phyloP scores from a whole-genome alignment of 2,888 invertebrate genomes.

The Elegia similella region DNA sequence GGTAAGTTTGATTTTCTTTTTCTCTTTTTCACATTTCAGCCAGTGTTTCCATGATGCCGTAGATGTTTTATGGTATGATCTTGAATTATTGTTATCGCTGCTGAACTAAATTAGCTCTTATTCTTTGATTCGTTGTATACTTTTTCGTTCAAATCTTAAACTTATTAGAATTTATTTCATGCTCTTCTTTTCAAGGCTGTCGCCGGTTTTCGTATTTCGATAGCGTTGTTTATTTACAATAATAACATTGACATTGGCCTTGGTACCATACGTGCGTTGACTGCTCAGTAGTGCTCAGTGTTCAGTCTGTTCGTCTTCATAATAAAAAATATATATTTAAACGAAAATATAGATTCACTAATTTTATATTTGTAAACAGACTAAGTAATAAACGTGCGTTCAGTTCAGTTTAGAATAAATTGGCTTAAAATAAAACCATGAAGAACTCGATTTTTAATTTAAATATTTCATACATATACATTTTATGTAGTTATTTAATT shows the following conservation, averaged over 20 bases:
- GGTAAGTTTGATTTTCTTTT: background rate
- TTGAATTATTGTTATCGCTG: background rate
- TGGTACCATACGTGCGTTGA: background rate
- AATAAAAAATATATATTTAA: too few relatives aligned
- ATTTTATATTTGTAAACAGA: too few relatives aligned
- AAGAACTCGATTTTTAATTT: too few relatives aligned
- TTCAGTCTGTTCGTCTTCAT: too few relatives aligned
- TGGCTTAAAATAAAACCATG: too few relatives aligned
- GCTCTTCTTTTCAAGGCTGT: background rate
- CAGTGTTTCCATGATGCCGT: background rate
- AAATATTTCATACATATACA: too few relatives aligned
- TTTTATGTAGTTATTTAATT: too few relatives aligned
- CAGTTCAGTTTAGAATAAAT: too few relatives aligned
- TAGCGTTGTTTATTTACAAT: background rate
- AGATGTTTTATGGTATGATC: too few relatives aligned
- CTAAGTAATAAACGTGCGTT: too few relatives aligned
- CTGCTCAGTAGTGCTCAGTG: too few relatives aligned
- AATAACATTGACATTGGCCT: background rate
- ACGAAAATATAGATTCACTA: too few relatives aligned
- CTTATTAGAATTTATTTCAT: background rate
- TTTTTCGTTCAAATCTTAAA: background rate
- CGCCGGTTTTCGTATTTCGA: background rate
- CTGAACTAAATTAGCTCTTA: background rate
- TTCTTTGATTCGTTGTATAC: background rate
- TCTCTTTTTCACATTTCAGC: background rate